A percentile compares a stretch with the other conserved stretches of the same genome.
These are phyloP conservation scores for Luperina testacea DNA, from an alignment of 2,888 invertebrate genomes.

Conservation along the genomic window DNA sequence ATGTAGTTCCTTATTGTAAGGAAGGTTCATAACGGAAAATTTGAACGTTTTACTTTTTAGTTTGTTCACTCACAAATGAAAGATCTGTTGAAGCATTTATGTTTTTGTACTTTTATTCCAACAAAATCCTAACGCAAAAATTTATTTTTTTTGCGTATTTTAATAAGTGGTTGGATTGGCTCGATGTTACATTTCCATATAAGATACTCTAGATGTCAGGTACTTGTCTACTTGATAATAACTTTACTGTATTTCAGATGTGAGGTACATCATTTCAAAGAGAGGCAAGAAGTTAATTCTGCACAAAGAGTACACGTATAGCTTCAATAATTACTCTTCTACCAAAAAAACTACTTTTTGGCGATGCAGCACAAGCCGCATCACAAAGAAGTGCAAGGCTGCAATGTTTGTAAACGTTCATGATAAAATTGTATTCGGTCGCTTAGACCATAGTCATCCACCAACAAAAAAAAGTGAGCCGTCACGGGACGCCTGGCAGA, in stretches of 20 bases:
- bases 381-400: constrained; percentile 21
- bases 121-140: background rate
- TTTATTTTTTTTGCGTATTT: no score
- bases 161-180: no score
- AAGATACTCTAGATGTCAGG: background rate
- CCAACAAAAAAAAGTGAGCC: no score
- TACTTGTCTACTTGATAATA: background rate
- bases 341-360: constrained; percentile 23
- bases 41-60: background rate
- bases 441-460: constrained; percentile 13
- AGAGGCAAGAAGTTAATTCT: constrained; percentile 29
- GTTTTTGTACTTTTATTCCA: background rate
- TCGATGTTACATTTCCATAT: background rate
- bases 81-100: background rate
- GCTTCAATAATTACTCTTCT: constrained; percentile 33
- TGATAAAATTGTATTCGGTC: constrained; percentile 17
- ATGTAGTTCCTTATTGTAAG: no score
- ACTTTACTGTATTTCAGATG: constrained; percentile 27
- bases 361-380: constrained; percentile 10
- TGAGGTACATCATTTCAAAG: constrained; percentile 20
- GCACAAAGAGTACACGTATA: constrained; percentile 28
- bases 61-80: background rate
- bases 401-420: constrained; percentile 19
- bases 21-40: no score
- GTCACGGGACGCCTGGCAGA: no score